Conservation (phyloP, 2,888 invertebrate species). For the Dicranocentrus wangi region DNA sequence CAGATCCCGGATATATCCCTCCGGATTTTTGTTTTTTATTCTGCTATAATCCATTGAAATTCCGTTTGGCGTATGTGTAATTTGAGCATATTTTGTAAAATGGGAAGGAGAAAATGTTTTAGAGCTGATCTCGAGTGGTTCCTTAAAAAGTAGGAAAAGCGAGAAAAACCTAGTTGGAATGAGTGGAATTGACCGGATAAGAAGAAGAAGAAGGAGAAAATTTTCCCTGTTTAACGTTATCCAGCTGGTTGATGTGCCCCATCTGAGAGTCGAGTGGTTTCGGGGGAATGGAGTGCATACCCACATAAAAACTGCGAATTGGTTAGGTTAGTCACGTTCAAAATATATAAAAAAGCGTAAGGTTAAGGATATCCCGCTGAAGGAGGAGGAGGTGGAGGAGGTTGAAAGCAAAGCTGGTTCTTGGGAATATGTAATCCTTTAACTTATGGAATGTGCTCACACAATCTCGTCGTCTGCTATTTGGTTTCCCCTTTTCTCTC, state of each 20-base stretch:
- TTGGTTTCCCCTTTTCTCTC: not conserved
- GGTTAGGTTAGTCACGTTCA: slow-evolving; percentile 30
- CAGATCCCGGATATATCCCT: too few relatives aligned
- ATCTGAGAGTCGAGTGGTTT: too few relatives aligned
- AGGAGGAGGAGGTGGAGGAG: not conserved
- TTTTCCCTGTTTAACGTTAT: not conserved
- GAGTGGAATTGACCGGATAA: slow-evolving; percentile 13
- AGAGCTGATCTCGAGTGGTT: too few relatives aligned
- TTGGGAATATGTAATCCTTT: not conserved
- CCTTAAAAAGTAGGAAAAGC: not conserved
- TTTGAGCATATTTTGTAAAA: slow-evolving; percentile 20
- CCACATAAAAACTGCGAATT: slow-evolving; percentile 42
- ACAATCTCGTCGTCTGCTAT: not conserved
- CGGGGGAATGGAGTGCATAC: slow-evolving; percentile 1
- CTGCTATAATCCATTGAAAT: slow-evolving; percentile 18
- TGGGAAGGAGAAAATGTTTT: not conserved
- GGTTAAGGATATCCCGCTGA: not conserved
- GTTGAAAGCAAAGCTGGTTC: not conserved
- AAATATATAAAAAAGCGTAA: slow-evolving; percentile 24
- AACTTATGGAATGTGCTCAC: not conserved
- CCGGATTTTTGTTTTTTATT: not conserved
- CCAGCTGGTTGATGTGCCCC: too few relatives aligned
- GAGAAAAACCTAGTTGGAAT: too few relatives aligned
- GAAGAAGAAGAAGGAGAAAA: slow-evolving; percentile 11
- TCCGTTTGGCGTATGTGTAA: slow-evolving; percentile 19